Conservation (phyloP, 2,888 invertebrate species). For the Hypomecis atomaria region DNA sequence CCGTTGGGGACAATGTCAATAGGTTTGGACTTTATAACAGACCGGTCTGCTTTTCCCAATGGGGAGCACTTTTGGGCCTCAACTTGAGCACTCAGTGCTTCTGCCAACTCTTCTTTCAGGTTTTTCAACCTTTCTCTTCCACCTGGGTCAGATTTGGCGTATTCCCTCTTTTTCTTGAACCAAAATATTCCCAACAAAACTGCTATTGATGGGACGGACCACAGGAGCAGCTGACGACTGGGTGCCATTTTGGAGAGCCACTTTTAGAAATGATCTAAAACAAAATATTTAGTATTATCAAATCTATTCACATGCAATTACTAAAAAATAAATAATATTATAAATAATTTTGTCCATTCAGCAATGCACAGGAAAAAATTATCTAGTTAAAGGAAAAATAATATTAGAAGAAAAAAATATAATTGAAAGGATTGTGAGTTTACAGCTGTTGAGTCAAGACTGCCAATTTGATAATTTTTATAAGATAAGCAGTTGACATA, state of each 20-base stretch:
- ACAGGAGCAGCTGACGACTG: constrained; percentile 90
- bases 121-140: constrained; percentile 84
- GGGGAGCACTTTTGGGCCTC: constrained; percentile 75
- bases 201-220: constrained; percentile 92
- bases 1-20: constrained; percentile 87
- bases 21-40: constrained; percentile 86
- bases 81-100: constrained; percentile 72
- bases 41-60: constrained; percentile 70
- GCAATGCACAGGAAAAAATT: not conserved
- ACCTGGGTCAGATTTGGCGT: constrained; percentile 90
- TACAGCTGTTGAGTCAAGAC: constrained; percentile 29
- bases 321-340: not conserved
- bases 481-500: constrained; percentile 60
- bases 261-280: constrained; percentile 85
- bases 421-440: not conserved
- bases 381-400: not conserved
- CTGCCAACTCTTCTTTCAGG: constrained; percentile 79
- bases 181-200: constrained; percentile 91
- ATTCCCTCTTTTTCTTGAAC: constrained; percentile 92
- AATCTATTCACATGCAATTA: not conserved
- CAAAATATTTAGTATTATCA: constrained; percentile 50
- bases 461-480: constrained; percentile 43
- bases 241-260: constrained; percentile 91
- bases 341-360: not conserved
- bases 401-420: not conserved